Evolutionary conservation across 2,797 vertebrate genomes (phyloP).

Genomic region (Chloroceryle amazona): DNA sequence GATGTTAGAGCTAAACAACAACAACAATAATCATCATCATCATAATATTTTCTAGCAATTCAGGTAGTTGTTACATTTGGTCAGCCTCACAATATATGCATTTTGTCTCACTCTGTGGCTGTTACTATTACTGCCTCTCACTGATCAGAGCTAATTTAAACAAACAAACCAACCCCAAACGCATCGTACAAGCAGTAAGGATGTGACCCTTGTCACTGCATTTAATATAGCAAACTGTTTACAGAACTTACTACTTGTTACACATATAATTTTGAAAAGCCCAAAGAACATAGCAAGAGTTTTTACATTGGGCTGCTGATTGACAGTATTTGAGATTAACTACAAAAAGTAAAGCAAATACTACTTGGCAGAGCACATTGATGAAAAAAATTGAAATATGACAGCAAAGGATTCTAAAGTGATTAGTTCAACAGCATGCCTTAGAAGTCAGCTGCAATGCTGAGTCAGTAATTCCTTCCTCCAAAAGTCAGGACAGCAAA

Average conservation of each 20-base stretch:
- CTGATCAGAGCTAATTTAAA: not conserved
- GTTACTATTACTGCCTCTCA: not conserved
- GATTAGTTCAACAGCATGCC: not conserved
- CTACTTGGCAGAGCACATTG: not conserved
- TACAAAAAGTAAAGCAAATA: not conserved
- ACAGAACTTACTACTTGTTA: not conserved
- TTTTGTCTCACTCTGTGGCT: not conserved
- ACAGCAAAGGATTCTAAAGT: not conserved
- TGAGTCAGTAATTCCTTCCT: not conserved
- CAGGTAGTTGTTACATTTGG: not conserved
- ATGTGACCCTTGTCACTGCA: not conserved
- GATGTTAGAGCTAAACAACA: not conserved
- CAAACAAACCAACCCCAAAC: not conserved
- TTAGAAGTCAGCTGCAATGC: slow-evolving; percentile 13
- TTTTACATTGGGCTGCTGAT: not conserved
- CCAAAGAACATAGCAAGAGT: not conserved
- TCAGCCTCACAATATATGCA: rapidly evolving
- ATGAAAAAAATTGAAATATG: not conserved
- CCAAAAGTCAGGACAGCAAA: not conserved
- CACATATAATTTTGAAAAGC: not conserved
- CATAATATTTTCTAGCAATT: not conserved
- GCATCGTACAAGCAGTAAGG: not conserved
- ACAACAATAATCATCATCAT: not conserved
- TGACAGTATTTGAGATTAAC: not conserved
- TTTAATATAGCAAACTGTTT: not conserved